phyloP scores from a whole-genome alignment of 2,797 vertebrate genomes.

The Sebastiscus albofasciatus region DNA sequence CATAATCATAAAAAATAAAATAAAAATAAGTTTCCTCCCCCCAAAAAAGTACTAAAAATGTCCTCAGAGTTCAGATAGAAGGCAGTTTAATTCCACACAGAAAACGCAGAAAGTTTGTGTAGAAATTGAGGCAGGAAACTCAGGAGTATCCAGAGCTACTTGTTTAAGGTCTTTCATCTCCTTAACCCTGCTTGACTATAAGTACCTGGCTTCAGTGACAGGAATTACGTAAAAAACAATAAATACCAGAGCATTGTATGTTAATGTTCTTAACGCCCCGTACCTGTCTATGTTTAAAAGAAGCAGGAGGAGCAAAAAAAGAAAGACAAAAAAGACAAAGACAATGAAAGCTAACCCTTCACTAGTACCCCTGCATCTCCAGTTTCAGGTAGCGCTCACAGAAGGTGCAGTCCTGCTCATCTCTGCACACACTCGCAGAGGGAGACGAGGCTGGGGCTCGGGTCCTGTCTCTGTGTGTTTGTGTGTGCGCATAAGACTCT shows the following conservation, averaged over 20 bases:
- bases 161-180: constrained; percentile 80
- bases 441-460: constrained; percentile 51
- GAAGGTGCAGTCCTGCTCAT: constrained; percentile 79
- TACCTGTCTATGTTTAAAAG: constrained; percentile 69
- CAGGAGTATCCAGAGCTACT: constrained; percentile 56
- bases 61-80: constrained; percentile 53
- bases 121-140: constrained; percentile 43
- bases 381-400: constrained; percentile 79
- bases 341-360: constrained; percentile 79
- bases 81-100: constrained; percentile 68
- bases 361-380: constrained; percentile 81
- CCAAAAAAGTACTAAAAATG: constrained; percentile 16
- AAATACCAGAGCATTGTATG: constrained; percentile 75
- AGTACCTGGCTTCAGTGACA: constrained; percentile 70
- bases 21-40: constrained; percentile 14
- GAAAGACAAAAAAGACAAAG: constrained; percentile 57
- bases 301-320: constrained; percentile 68
- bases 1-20: constrained; percentile 44
- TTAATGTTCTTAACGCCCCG: constrained; percentile 77
- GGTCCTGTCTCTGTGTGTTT: constrained; percentile 36
- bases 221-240: constrained; percentile 76
- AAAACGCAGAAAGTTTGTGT: constrained; percentile 56
- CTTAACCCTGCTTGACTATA: constrained; percentile 74
- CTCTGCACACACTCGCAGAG: constrained; percentile 61
- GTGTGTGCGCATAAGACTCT: constrained; percentile 43